phyloP scores from a whole-genome alignment of 2,888 invertebrate genomes.

The Acleris cristana region DNA sequence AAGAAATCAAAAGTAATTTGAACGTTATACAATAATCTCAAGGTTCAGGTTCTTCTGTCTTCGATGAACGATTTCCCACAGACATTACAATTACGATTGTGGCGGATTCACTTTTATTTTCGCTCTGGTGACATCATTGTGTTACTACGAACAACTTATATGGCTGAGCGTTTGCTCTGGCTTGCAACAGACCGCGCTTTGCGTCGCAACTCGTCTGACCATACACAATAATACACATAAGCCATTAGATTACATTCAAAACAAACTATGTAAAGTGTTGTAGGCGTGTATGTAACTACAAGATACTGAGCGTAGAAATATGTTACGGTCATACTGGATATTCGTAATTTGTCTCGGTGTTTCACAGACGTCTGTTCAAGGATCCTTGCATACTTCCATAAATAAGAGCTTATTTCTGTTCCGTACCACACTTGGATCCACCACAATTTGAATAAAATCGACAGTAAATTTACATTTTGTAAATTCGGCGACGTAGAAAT shows the following conservation, averaged over 20 bases:
- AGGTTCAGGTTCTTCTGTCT: not conserved
- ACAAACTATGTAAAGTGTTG: too few species aligned
- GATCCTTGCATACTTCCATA: too few species aligned
- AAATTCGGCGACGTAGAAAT: too few species aligned
- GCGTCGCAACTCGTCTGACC: conserved; percentile 22
- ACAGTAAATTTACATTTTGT: too few species aligned
- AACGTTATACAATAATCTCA: too few species aligned
- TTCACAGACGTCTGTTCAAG: too few species aligned
- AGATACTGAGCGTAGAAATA: conserved; percentile 1
- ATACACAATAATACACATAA: conserved; percentile 3
- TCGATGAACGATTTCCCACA: conserved; percentile 20
- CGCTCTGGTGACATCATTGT: conserved; percentile 55
- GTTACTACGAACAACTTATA: conserved; percentile 37
- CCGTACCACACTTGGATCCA: too few species aligned
- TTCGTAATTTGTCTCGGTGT: not conserved
- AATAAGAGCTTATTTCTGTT: too few species aligned
- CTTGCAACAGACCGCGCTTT: conserved; percentile 6
- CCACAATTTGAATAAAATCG: too few species aligned
- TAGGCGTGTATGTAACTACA: not conserved
- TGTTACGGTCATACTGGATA: not conserved
- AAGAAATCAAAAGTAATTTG: too few species aligned
- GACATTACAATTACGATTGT: conserved; percentile 9
- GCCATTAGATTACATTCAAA: conserved; percentile 19
- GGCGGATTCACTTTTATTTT: conserved; percentile 55
- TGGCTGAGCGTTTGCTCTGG: conserved; percentile 21